Conservation (phyloP, 2,797 vertebrate genomes). For the Hemitrygon akajei region DNA sequence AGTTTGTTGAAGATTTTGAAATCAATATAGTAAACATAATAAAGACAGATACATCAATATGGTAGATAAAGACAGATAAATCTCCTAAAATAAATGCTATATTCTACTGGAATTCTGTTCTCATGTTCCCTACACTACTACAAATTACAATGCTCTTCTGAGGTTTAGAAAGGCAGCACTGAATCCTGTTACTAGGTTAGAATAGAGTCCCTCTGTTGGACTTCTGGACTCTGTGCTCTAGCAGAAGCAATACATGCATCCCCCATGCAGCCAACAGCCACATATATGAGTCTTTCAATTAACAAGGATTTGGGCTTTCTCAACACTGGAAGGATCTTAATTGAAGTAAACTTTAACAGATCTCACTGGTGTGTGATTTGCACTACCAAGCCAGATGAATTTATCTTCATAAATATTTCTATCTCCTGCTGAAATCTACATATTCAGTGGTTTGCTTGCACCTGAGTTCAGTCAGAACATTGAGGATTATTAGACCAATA, state of each 20-base stretch:
- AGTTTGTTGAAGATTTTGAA: neutral
- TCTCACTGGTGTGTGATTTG: neutral
- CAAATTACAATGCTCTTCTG: neutral
- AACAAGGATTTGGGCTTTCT: neutral
- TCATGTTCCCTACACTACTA: neutral
- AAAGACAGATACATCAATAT: neutral
- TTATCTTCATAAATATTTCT: neutral
- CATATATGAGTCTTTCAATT: neutral
- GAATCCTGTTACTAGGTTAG: neutral
- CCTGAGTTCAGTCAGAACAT: too few relatives aligned
- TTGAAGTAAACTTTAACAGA: neutral
- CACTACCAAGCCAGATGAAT: neutral
- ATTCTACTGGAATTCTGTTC: neutral
- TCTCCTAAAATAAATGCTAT: neutral
- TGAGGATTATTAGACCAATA: neutral
- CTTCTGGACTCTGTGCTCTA: neutral
- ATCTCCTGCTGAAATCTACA: neutral
- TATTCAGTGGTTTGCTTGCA: neutral
- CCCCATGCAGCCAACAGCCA: neutral
- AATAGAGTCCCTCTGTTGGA: neutral
- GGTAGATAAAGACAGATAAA: neutral
- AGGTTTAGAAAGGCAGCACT: neutral
- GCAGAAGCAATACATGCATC: neutral
- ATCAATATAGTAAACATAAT: neutral
- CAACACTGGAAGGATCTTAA: neutral